Percentiles rank a stretch among this genome's conserved stretches.
phyloP scores from a whole-genome alignment of 1,140 invertebrate species.

The Leptoteleia sp. region DNA sequence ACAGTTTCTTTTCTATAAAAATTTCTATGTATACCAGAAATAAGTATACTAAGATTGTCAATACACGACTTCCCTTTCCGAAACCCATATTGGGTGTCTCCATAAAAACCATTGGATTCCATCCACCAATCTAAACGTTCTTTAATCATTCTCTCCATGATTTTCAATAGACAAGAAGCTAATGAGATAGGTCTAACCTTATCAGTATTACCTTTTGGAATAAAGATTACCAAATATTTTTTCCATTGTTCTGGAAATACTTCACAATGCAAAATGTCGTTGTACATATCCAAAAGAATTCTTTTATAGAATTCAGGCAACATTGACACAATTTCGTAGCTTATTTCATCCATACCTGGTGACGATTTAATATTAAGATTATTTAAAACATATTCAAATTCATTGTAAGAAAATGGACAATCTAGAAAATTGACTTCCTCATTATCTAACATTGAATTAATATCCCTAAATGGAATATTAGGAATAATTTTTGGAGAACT shows the following conservation, averaged over 20 bases:
- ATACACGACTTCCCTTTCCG: background rate
- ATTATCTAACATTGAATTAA: background rate
- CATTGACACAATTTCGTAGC: slow-evolving; percentile 38
- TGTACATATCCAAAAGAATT: slow-evolving; percentile 48
- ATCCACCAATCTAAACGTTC: background rate
- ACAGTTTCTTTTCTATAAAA: background rate
- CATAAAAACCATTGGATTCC: background rate
- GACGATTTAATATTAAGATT: slow-evolving; percentile 30
- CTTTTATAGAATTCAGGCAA: slow-evolving; percentile 44
- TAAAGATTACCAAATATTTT: slow-evolving; percentile 52
- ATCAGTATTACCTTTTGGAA: background rate
- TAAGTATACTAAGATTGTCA: background rate
- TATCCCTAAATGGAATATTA: background rate
- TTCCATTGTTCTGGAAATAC: slow-evolving; percentile 14
- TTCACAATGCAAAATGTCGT: slow-evolving; percentile 40
- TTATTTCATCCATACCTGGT: slow-evolving; percentile 51
- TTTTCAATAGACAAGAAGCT: background rate
- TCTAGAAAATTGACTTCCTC: slow-evolving; percentile 1
- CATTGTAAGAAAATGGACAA: slow-evolving; percentile 22
- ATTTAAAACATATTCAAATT: slow-evolving; percentile 14
- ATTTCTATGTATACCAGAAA: background rate
- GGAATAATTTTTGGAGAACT: background rate
- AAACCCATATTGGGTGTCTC: background rate
- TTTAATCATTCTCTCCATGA: background rate
- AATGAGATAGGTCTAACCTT: background rate